Conservation (phyloP, 2,113 vertebrate genomes). For the Ia io region DNA sequence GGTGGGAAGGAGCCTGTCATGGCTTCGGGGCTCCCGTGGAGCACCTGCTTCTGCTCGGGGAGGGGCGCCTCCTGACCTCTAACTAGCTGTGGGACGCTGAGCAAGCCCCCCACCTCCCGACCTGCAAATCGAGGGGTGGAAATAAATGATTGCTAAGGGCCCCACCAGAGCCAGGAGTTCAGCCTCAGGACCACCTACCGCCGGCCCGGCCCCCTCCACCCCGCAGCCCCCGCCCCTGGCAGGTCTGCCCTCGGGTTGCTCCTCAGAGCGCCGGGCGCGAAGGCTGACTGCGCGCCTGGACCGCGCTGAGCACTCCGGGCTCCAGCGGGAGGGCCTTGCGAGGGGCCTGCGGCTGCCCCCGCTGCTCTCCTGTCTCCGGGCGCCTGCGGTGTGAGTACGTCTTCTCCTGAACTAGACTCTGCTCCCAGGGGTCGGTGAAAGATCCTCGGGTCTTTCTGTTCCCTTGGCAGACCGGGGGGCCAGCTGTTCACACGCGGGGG, state of each 20-base stretch:
- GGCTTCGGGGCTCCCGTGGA: neutral
- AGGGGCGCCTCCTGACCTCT: neutral
- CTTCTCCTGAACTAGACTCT: neutral
- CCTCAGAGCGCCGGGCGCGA: fast-evolving
- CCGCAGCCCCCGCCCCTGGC: neutral
- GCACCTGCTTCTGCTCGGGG: neutral
- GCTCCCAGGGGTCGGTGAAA: neutral
- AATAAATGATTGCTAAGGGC: neutral
- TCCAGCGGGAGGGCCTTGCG: neutral
- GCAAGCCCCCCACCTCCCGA: neutral
- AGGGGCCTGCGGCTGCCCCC: fast-evolving
- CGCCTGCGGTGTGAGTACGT: neutral
- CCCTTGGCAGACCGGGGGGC: neutral
- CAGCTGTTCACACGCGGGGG: fast-evolving
- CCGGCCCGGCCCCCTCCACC: neutral
- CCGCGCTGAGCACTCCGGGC: fast-evolving
- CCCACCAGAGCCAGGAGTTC: neutral
- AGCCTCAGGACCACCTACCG: neutral
- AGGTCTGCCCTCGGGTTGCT: too few relatives aligned
- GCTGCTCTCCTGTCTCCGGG: neutral
- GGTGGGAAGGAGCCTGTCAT: neutral
- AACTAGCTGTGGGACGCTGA: constrained; percentile 22
- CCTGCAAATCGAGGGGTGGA: neutral
- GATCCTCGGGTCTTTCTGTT: neutral
- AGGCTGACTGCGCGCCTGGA: fast-evolving